Evolutionary conservation across 2,797 vertebrate genomes (phyloP), one percentile per base, ranked within the genome.

Genomic region (Holocentrus rufus): DNA sequence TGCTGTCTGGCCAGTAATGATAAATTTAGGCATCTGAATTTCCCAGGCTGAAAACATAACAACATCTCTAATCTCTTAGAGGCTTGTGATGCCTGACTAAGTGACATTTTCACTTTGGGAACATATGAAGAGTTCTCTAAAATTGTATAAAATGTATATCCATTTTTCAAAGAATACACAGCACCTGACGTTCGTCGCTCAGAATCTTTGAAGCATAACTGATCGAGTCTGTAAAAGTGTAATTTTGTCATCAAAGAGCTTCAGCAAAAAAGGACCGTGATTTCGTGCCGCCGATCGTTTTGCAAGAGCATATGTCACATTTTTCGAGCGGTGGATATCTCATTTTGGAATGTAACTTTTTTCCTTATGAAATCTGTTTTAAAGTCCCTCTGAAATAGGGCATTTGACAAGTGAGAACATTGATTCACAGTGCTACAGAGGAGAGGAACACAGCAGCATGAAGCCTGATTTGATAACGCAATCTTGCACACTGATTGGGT

Each of bases 401-500:
- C 57, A 82, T 90, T 88, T 88, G 83, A 87, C 85, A 62, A 58
- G 81, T 76, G 85, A 81, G 74, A 77, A 52, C 62, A 70, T 79
- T 79, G 77, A 86, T 85, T 78, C 67, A 56, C 77, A 30, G 73
- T 70, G 47, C 56, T 10, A 44, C 77, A 66, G 75, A 86, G 76
- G 70, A 74, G 20, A 25, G 69, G 46, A 47, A 27, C 14, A 59
- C 79, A 85, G 78, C 86, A 63, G 82, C 72, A 72, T 39, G 56
- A 77, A 61, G 83, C 85, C 23, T 61, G 86, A 87, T 89, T 87
- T 79, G 88, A 91, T 92, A 83, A 89, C 80, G 83, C 87, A 87
- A 89, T 92, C 86, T 90, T 75, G 78, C 81, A 56, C 58, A 23
- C 89, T 92, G 91, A 94, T 93, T 93, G 88, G 84, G 89, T 93